Evolutionary conservation across 2,888 invertebrate species (phyloP), one percentile per base, ranked within the genome.

Genomic region (Chloroclysta siterata): DNA sequence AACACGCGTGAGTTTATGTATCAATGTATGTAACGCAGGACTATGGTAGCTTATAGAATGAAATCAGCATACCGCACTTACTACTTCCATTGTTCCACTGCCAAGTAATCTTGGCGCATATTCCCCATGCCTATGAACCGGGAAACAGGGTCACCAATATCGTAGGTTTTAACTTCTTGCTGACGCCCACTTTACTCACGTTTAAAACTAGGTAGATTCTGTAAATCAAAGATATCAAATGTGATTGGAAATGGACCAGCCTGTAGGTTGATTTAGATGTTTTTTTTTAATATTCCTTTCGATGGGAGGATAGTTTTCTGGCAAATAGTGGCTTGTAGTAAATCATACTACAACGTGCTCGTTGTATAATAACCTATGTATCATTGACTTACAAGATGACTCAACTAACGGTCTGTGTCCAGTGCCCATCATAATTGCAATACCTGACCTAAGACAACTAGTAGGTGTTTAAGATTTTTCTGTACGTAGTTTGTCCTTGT

Each of bases 81-180:
- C 14, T 36, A n/a, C 54, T 39, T 29, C 52, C 29, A 48, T 53
- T 57, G 53, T 60, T 57, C 39, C 56, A 33, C 14, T 63, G 64
- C 64, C 65, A 65, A 65, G 65, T 65, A 60, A 51, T 65, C 53
- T 65, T 65, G 65, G 65, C 65, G 36, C 60, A 53, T 28, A 41
- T 48, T 36, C 53, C 14, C 50, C 44, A 17, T 57, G 56, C 29
- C 29, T 60, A 50, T 58, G 48, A 54, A 44, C 63, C 36, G 44
- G 50, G 50, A 54, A 53, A 48, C 22, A 42, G 42, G 50, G 53
- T n/a, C 17, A 22, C 33, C 17, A 41, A 36, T 60, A 46, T 44
- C 11, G 11, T 44, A 44, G 42, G 42, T 28, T 60, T 11, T 29
- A 42, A 29, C 15, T 28, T 36, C 36, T 51, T n/a, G 8, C 5